Percentiles rank a stretch among this genome's conserved stretches.
These are phyloP conservation scores for Atractosteus spatula DNA, from an alignment of 2,113 vertebrate species.

Conservation along the genomic window DNA sequence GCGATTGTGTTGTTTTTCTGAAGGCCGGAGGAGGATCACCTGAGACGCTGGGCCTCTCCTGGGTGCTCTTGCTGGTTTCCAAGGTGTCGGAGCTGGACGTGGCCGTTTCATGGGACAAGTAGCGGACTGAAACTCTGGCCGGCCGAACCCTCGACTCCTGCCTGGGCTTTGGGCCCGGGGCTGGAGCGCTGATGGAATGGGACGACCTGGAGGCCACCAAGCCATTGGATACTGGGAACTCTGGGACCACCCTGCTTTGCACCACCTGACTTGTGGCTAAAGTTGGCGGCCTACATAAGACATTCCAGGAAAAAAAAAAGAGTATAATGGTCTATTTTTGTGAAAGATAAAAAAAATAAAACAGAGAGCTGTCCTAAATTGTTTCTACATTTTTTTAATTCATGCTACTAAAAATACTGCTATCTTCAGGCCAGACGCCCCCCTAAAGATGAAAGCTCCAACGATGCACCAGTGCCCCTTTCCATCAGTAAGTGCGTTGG, in stretches of 20 bases:
- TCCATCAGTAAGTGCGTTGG: too few relatives aligned
- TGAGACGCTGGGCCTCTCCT: background rate
- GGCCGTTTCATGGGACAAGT: conserved; percentile 20
- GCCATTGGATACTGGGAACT: conserved; percentile 24
- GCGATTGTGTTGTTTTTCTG: background rate
- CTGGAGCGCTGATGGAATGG: conserved; percentile 11
- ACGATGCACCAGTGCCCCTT: too few relatives aligned
- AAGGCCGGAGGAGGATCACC: background rate
- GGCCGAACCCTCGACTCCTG: conserved; percentile 22
- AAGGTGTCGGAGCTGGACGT: conserved; percentile 18
- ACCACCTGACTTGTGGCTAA: background rate
- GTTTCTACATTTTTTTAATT: background rate
- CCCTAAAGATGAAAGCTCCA: too few relatives aligned
- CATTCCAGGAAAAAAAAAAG: background rate
- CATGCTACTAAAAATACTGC: background rate
- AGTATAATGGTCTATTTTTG: background rate
- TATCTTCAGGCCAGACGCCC: background rate
- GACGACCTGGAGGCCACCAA: conserved; percentile 22
- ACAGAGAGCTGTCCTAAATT: background rate
- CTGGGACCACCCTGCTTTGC: conserved; percentile 33
- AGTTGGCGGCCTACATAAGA: background rate
- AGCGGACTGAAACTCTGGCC: conserved; percentile 12
- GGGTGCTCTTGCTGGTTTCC: conserved; percentile 17
- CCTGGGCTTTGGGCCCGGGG: conserved; percentile 3
- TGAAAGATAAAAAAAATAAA: background rate